phyloP scores from a whole-genome alignment of 2,113 vertebrate species.

The Nothoprocta perdicaria region DNA sequence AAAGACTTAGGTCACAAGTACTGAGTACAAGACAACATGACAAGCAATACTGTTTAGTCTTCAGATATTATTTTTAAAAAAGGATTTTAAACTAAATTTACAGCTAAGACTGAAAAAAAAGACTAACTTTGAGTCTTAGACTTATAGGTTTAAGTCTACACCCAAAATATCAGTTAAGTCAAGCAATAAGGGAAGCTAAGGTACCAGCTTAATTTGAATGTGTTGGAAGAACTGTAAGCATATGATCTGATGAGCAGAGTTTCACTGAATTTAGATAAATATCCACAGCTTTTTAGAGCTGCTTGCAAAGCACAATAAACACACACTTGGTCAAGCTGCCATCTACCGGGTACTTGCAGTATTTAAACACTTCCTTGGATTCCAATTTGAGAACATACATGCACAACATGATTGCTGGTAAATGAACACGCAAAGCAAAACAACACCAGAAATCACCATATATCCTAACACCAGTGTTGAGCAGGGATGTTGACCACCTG shows the following conservation, averaged over 20 bases:
- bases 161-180: neutral
- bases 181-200: neutral
- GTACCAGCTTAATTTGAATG: slow-evolving; percentile 13
- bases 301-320: slow-evolving; percentile 43
- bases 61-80: neutral
- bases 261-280: slow-evolving; percentile 73
- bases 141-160: neutral
- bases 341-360: slow-evolving; percentile 73
- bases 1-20: rapidly evolving
- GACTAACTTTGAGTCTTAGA: neutral
- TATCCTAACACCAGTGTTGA: neutral
- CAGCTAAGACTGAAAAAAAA: neutral
- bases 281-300: slow-evolving; percentile 66
- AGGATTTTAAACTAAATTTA: neutral
- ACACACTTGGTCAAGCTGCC: slow-evolving; percentile 78
- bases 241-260: slow-evolving; percentile 65
- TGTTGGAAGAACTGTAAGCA: slow-evolving; percentile 59
- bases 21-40: neutral
- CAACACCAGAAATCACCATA: neutral
- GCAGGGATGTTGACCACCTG: neutral
- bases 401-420: neutral
- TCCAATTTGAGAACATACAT: neutral
- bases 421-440: neutral
- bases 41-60: neutral
- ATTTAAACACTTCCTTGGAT: neutral